Evolutionary conservation across 2,888 invertebrate genomes (phyloP).

Genomic region (Tromatobia lineatoria): DNA sequence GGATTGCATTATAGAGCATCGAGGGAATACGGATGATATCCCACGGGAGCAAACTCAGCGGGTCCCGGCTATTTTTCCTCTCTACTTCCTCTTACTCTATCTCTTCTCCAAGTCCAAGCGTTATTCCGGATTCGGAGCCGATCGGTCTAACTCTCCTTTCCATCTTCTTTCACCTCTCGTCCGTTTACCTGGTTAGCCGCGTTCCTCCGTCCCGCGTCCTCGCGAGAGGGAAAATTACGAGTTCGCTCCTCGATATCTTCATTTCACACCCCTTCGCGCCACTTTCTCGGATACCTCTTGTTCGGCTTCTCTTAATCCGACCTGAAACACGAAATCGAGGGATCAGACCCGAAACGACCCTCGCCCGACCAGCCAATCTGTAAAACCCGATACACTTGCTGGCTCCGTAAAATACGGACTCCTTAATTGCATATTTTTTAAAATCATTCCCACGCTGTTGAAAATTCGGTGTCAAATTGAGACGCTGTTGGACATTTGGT

Average conservation of each 20-base stretch:
- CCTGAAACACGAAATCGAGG: constrained; percentile 52
- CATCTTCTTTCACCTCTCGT: not conserved
- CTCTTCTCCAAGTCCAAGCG: constrained; percentile 19
- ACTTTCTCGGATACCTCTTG: not conserved
- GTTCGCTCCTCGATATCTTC: constrained; percentile 51
- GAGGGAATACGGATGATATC: constrained; percentile 71
- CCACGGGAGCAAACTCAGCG: constrained; percentile 73
- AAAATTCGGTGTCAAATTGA: not conserved
- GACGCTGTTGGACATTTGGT: no score
- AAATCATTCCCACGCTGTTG: not conserved
- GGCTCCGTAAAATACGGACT: constrained; percentile 31
- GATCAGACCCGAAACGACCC: constrained; percentile 51
- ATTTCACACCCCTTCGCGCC: constrained; percentile 49
- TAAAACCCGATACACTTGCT: not conserved
- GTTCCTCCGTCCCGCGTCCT: constrained; percentile 35
- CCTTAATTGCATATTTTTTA: constrained; percentile 10
- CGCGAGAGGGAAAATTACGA: constrained; percentile 16
- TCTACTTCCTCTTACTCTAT: not conserved
- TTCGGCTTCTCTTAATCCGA: constrained; percentile 38
- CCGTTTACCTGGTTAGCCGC: constrained; percentile 18
- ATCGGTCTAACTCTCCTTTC: constrained; percentile 8
- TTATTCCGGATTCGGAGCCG: constrained; percentile 34
- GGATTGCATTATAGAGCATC: constrained; percentile 73
- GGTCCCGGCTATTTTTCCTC: constrained; percentile 67
- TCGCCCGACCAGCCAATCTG: constrained; percentile 37